Percentiles rank a stretch among this genome's conserved stretches.
These are phyloP conservation scores for Polylopha cassiicola DNA, from an alignment of 2,888 invertebrate genomes.

Conservation along the genomic window DNA sequence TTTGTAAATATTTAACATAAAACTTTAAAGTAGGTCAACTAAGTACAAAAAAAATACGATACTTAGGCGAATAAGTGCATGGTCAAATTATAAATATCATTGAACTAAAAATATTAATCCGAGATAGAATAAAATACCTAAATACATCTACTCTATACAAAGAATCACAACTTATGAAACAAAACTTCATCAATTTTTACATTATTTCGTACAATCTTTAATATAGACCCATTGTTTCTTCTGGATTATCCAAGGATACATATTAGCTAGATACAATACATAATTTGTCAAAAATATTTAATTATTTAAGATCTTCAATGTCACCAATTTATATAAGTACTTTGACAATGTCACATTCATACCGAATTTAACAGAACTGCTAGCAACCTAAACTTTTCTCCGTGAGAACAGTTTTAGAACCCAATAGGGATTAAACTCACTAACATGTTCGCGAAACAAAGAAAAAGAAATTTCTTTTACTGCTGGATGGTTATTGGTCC, in stretches of 20 bases:
- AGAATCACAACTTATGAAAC: too few species aligned
- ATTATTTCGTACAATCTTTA: slow-evolving; percentile 7
- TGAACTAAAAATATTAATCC: too few species aligned
- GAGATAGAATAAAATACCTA: too few species aligned
- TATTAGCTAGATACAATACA: slow-evolving; percentile 3
- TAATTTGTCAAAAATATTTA: slow-evolving; percentile 10
- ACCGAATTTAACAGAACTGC: slow-evolving; percentile 2
- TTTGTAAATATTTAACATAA: too few species aligned
- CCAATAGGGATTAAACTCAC: slow-evolving; percentile 24
- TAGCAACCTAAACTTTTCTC: slow-evolving; percentile 5
- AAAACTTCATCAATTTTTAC: too few species aligned
- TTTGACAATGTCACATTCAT: too few species aligned
- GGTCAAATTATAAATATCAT: too few species aligned
- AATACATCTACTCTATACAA: too few species aligned
- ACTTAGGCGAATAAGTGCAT: too few species aligned
- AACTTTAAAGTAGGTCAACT: too few species aligned
- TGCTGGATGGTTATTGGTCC: slow-evolving; percentile 50
- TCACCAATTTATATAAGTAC: too few species aligned
- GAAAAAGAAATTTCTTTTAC: slow-evolving; percentile 37
- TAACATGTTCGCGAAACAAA: slow-evolving; percentile 32
- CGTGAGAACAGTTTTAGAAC: slow-evolving; percentile 15
- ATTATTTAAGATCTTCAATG: slow-evolving; percentile 9
- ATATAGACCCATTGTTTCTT: slow-evolving; percentile 17
- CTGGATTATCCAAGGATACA: slow-evolving; percentile 11
- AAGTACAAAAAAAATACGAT: too few species aligned